phyloP scores from a whole-genome alignment of 2,113 vertebrate species.

The Camarhynchus parvulus region DNA sequence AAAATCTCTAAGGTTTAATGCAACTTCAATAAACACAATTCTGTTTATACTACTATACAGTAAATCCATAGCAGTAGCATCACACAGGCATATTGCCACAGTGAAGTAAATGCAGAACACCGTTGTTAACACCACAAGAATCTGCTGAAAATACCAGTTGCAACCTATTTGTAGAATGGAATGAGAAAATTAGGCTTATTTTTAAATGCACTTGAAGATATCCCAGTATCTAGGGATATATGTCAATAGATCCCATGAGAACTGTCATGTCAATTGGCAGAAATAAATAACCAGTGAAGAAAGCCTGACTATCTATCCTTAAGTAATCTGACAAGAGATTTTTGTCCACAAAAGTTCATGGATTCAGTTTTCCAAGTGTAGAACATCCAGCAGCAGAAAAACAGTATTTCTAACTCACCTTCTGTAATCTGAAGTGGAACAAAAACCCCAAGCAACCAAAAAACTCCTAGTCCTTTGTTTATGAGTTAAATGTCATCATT shows the following conservation, averaged over 20 bases:
- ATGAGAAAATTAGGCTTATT: background rate
- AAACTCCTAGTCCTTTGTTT: background rate
- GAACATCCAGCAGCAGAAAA: background rate
- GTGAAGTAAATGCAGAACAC: background rate
- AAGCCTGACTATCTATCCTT: background rate
- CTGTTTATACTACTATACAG: background rate
- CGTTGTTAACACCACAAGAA: background rate
- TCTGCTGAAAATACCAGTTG: background rate
- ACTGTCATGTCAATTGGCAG: background rate
- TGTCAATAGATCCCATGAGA: background rate
- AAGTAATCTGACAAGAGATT: background rate
- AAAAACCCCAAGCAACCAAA: background rate
- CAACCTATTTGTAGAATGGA: background rate
- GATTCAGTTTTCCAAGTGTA: background rate
- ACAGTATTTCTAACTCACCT: background rate
- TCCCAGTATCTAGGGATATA: background rate
- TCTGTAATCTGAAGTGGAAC: background rate
- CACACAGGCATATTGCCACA: background rate
- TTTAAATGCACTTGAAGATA: background rate
- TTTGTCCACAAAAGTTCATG: background rate
- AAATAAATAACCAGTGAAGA: slow-evolving; percentile 9
- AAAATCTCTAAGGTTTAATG: background rate
- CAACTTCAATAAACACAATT: background rate
- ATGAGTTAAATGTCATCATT: background rate
- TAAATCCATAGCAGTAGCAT: background rate